A percentile compares a stretch with the other conserved stretches of the same genome.
These are phyloP conservation scores for Stegophylla sp. DNA, from an alignment of 2,888 invertebrate genomes.

Conservation along the genomic window DNA sequence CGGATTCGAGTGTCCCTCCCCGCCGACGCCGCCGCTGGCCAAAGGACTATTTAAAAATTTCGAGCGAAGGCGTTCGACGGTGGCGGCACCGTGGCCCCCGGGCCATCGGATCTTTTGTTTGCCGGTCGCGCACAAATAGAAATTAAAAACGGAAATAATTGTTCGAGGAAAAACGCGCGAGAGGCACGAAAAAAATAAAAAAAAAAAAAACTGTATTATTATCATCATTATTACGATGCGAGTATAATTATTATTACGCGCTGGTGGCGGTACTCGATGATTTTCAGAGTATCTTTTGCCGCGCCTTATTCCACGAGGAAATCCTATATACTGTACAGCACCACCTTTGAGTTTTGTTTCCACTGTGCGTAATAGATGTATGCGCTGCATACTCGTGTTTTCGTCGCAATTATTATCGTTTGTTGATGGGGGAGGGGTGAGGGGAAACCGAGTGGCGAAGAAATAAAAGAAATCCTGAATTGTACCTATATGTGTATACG, in stretches of 20 bases:
- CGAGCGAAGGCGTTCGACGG: conserved; percentile 45
- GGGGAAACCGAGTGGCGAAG: background rate
- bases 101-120: conserved; percentile 55
- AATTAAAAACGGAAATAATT: conserved; percentile 45
- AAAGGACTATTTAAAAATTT: conserved; percentile 58
- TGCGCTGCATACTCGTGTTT: background rate
- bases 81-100: too few species aligned
- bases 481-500: background rate
- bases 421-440: background rate
- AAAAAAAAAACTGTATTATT: conserved; percentile 26
- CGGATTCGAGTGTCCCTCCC: conserved; percentile 33
- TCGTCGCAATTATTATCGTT: conserved; percentile 19
- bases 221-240: conserved; percentile 9
- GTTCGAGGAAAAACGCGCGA: conserved; percentile 26
- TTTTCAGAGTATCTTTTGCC: conserved; percentile 26
- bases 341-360: background rate
- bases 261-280: conserved; percentile 53
- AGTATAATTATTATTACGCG: conserved; percentile 38
- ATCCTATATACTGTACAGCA: background rate
- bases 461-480: background rate
- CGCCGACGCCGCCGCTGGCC: background rate
- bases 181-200: background rate
- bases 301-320: background rate
- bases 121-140: conserved; percentile 2
- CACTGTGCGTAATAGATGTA: background rate